These are phyloP conservation scores for Trididemnum miniatum DNA, from an alignment of 23 tunicate species.

Conservation along the genomic window DNA sequence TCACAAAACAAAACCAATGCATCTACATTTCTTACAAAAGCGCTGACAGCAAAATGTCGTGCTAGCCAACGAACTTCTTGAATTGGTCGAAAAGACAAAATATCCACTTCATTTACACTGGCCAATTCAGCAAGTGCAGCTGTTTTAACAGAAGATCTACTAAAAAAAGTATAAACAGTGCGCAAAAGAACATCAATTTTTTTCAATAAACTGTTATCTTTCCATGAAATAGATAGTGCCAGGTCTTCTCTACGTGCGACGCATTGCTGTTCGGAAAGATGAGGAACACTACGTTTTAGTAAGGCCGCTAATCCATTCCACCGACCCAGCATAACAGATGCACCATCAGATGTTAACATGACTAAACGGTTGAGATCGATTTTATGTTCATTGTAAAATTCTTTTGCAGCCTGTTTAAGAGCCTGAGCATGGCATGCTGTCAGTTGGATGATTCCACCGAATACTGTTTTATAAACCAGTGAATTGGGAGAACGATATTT, in stretches of 20 bases:
- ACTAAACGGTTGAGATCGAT: too few relatives aligned
- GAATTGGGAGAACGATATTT: conserved; percentile 16
- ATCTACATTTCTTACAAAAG: too few relatives aligned
- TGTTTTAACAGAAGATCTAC: neutral
- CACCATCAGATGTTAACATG: conserved; percentile 16
- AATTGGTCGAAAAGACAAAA: conserved; percentile 3
- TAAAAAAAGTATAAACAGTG: neutral
- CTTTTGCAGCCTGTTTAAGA: neutral
- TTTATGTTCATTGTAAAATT: neutral
- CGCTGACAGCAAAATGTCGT: conserved; percentile 10
- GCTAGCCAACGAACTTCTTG: neutral
- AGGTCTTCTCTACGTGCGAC: neutral
- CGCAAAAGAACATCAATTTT: neutral
- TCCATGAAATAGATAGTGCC: neutral
- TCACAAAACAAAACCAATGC: too few relatives aligned
- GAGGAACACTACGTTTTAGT: neutral
- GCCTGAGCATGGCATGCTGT: too few relatives aligned
- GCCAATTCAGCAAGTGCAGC: too few relatives aligned
- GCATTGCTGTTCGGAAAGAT: neutral
- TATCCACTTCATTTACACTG: too few relatives aligned
- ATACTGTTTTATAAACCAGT: conserved; percentile 3
- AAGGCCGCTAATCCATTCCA: neutral
- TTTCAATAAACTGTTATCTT: neutral
- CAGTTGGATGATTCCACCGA: conserved; percentile 17
- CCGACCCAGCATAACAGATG: conserved; percentile 1